Conservation (phyloP, 2,113 vertebrate species). For the Campylomormyrus numenius region DNA sequence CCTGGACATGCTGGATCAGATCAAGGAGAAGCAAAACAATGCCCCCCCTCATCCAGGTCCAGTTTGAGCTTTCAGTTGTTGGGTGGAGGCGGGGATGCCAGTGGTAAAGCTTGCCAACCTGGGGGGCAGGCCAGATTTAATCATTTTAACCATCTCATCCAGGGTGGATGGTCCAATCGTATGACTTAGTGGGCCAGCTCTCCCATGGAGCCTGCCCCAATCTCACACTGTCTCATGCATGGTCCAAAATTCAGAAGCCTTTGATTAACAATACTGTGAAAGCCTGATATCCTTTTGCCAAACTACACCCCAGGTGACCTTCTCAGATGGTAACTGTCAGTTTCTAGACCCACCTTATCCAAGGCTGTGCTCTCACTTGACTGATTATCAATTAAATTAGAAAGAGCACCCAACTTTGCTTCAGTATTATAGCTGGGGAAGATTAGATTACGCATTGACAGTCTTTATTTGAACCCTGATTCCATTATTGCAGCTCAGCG, state of each 20-base stretch:
- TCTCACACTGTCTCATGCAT: background rate
- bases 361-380: constrained; percentile 40
- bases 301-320: background rate
- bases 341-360: constrained; percentile 24
- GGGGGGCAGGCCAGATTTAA: background rate
- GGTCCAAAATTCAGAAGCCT: background rate
- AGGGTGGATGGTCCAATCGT: background rate
- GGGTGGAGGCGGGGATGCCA: background rate
- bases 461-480: constrained; percentile 29
- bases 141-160: background rate
- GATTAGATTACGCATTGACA: constrained; percentile 32
- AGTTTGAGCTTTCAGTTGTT: background rate
- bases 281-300: background rate
- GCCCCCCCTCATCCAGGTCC: background rate
- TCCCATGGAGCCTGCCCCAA: background rate
- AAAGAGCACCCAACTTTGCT: constrained; percentile 36
- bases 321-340: constrained; percentile 41
- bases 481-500: constrained; percentile 24
- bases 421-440: constrained; percentile 49
- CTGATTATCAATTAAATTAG: constrained; percentile 55
- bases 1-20: background rate
- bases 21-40: background rate
- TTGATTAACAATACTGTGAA: background rate
- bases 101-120: background rate
- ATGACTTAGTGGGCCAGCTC: background rate